Percentiles rank a stretch among this genome's conserved stretches.
Conservation (phyloP, 2,113 vertebrate genomes). For the Bungarus multicinctus region DNA sequence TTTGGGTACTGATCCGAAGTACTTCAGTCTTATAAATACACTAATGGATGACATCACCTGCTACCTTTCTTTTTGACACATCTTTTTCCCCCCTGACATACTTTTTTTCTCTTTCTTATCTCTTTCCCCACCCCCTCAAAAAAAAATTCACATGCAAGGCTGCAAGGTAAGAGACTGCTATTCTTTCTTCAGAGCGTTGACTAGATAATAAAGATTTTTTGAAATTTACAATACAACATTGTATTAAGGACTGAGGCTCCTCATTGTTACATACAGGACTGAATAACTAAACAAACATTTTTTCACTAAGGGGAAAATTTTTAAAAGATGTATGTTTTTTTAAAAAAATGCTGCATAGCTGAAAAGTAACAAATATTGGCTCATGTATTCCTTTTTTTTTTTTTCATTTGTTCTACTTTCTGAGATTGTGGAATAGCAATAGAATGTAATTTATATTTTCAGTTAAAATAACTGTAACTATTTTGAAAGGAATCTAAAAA, state of each 20-base stretch:
- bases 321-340: background rate
- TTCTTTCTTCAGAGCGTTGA: background rate
- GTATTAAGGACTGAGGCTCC: background rate
- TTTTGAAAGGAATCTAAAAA: slow-evolving; percentile 33
- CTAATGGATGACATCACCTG: background rate
- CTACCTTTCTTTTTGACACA: background rate
- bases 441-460: background rate
- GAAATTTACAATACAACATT: background rate
- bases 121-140: background rate
- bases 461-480: background rate
- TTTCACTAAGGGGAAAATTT: background rate
- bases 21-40: background rate
- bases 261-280: background rate
- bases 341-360: background rate
- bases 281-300: background rate
- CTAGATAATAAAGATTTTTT: background rate
- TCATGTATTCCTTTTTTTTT: background rate
- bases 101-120: background rate
- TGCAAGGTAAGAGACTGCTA: background rate
- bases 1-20: background rate
- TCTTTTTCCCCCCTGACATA: background rate
- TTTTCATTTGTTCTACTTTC: background rate
- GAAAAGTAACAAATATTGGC: background rate
- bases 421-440: background rate
- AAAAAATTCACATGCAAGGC: background rate